Base-by-base conservation (phyloP, 2,888 invertebrate genomes). In the Orgyia antiqua region DNA sequence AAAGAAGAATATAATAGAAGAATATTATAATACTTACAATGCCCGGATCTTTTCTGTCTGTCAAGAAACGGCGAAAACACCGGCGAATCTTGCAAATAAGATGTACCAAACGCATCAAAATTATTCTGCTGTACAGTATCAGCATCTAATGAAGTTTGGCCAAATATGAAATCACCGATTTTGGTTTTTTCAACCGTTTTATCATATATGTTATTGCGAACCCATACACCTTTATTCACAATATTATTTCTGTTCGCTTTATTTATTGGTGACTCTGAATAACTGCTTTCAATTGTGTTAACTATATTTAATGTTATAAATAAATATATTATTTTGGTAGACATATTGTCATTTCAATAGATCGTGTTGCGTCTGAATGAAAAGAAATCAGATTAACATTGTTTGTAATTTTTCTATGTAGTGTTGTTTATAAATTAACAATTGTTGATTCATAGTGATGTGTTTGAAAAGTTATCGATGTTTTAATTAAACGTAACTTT, bases 151-250 rank as follows among this genome's bases (percentile, higher is more conserved):
- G 76, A 72, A 23, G 62, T 69, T 0, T 67, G 45, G 10, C 68
- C 48, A 30, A 82, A 83, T 13, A 82, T 61, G 24, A 73, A 79
- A 1, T 68, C 56, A 0, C 68, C 68, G 0, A 41, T 10, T 0
- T 34, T 52, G 0, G 43, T 30, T 7, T 55, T 66, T 1, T 59
- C 61, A 0, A 37, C 8, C 10, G 52, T 56, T 0, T 53, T 56
- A 0, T 58, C 50, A 1, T 46, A 42, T 0, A 35, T 24, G 2
- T 55, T 57, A 33, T 47, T 59, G 0, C 58, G 52, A 0, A 68
- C 36, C 83, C 82, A 83, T 1, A 78, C 44, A 0, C 77, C 72
- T 45, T 77, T 80, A 25, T 78, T 83, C 0, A 83, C 43, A 0
- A 76, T 49, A 23, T 73, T 83, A 29, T 70, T 77, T n/a, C 67